phyloP scores from a whole-genome alignment of 2,888 invertebrate species.

The Monoplex corrugatus region DNA sequence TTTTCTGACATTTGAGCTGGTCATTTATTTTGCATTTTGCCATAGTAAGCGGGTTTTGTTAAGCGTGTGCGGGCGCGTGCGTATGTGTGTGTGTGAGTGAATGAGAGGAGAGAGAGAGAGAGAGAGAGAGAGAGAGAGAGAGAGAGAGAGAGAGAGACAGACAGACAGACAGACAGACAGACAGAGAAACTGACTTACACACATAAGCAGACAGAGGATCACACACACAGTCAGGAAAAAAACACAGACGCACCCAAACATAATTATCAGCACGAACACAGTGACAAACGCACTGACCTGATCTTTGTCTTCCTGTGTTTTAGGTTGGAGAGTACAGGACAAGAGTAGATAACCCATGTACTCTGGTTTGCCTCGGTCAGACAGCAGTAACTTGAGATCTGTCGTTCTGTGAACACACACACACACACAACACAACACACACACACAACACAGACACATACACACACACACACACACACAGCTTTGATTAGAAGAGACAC shows the following conservation, averaged over 20 bases:
- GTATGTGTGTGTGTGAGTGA: background rate
- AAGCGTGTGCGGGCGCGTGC: too few species aligned
- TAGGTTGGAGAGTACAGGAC: conserved; percentile 93
- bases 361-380: conserved; percentile 85
- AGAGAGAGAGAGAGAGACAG: background rate
- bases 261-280: background rate
- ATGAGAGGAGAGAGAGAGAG: too few species aligned
- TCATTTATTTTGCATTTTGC: too few species aligned
- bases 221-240: background rate
- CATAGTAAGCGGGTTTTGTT: too few species aligned
- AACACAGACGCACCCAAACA: background rate
- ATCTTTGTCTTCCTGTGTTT: conserved; percentile 96
- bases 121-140: conserved; percentile 15
- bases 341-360: conserved; percentile 92
- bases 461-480: conserved; percentile 33
- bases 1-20: too few species aligned
- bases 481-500: too few species aligned
- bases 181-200: too few species aligned
- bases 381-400: conserved; percentile 90
- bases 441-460: conserved; percentile 28
- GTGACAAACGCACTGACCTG: conserved; percentile 85
- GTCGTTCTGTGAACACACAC: conserved; percentile 80
- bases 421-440: background rate
- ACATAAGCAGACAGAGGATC: background rate
- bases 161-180: background rate